Evolutionary conservation across 2,113 vertebrate species (phyloP), one percentile per base, ranked within the genome.

Genomic region (Monarcha castaneiventris): DNA sequence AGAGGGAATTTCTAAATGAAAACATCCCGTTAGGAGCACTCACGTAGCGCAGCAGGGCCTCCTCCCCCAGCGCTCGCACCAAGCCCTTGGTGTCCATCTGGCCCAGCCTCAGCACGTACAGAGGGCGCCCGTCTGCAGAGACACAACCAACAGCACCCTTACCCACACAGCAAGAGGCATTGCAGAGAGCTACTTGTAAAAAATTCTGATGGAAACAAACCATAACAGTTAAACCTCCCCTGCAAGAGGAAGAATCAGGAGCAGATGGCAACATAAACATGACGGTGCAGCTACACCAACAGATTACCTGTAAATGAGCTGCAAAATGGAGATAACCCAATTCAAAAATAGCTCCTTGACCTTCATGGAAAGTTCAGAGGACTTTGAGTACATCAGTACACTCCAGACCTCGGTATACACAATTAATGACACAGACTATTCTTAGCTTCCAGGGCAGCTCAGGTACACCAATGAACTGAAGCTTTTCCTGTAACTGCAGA

Each of bases 1-100:
- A 80, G 4, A 69, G 59, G 76, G 67, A 30, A 26, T 18, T 41
- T 49, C 10, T 30, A 55, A 35, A 62, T 16, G 76, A 30, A 20
- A 46, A 46, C 2, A 33, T 17, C 9, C 4, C 0, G 61, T 7
- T 0, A 5, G 79, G 63, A 13, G 27, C 61, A 98, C 99, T 99
- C 91, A 99, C 99, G 5, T 99, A 99, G 97, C 98, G 98, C 73
- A 99, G 98, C 59, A 99, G 96, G 39, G 97, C 98, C 92, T 99
- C 99, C 82, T 99, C 99, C 29, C 99, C 99, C 33, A 99, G 98
- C 11, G 99, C 99, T 68, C 99, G 96, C 56, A 99, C 99, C 84
- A 99, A 73, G 63, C 99, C 99, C 88, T 99, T 99, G 15, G 99
- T 99, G 97, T 99, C 99, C 99, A 99, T 99, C 97, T 99, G 99